Evolutionary conservation across 2,888 invertebrate species (phyloP).

Genomic region (Abscondita cerata): DNA sequence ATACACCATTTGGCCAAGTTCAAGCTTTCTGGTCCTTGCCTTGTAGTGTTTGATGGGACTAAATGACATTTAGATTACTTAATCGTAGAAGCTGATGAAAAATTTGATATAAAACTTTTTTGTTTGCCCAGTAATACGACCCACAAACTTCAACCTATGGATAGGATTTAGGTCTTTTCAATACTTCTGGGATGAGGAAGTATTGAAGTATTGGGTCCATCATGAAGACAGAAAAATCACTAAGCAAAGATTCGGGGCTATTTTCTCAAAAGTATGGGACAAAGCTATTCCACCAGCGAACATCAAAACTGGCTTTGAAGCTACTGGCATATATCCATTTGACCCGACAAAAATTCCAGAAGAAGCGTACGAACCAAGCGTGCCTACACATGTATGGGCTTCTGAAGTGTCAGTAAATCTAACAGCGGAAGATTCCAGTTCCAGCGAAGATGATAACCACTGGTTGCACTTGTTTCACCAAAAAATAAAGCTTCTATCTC

Average conservation of each 20-base stretch:
- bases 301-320: constrained; percentile 40
- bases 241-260: background rate
- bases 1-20: background rate
- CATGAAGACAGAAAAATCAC: background rate
- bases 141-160: background rate
- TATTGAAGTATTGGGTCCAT: background rate
- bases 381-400: too few species aligned
- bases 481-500: too few species aligned
- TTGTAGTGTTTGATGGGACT: background rate
- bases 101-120: background rate
- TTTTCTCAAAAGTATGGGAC: background rate
- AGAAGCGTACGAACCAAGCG: background rate
- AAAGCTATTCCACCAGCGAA: constrained; percentile 38
- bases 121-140: background rate
- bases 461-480: too few species aligned
- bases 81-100: background rate
- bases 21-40: background rate
- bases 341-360: background rate
- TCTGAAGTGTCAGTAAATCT: too few species aligned
- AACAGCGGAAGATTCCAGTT: too few species aligned
- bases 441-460: too few species aligned
- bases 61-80: background rate
- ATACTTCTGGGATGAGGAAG: background rate
- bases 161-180: background rate
- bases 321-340: background rate